Base-by-base conservation (phyloP, 2,888 invertebrate species). In the Syrphus vitripennis region DNA sequence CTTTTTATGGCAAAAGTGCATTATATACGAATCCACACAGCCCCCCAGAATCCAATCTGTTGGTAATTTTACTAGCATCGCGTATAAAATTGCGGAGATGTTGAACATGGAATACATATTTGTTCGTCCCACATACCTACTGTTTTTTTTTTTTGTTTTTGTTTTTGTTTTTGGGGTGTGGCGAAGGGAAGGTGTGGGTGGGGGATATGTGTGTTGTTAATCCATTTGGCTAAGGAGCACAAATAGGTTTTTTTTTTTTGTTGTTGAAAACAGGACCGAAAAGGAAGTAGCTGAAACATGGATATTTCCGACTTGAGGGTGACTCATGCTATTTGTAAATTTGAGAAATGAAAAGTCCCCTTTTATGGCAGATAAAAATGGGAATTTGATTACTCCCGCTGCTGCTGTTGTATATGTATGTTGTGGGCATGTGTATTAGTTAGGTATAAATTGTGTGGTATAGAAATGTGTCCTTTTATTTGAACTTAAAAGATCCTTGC, bases 21-120 rank as follows among this genome's bases (percentile, higher is more conserved):
- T 83, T 71, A 78, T 59, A 34, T 78, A 48, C 61, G 31, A 31
- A 34, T 53, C n/a, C n/a, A n/a, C n/a, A 40, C 45, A 50, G 50
- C 48, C 48, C 69, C 31, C 69, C 67, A 21, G 67, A 78, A 83
- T 78, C 83, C 83, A 83, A 83, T 83, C 78, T 83, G 50, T 67
- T 83, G 48, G 65, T 65, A 65, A 45, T 45, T 65, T 65, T 65
- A 65, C 45, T 65, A 12, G 29, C 45, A 24, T 65, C 42, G 42
- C 42, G 29, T 65, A 45, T 31, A 29, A 65, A 45, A 65, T 45
- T 45, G 65, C 14, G 29, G 65, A 45, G 19, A 65, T 29, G 65
- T 65, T 65, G 29, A 65, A 63, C 42, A 63, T 37, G 61, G 40
- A 14, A 14, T 37, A 59, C 57, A 57, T 57, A 34, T 40, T 61